Evolutionary conservation across 2,888 invertebrate genomes (phyloP).

Genomic region (Oithona nana): DNA sequence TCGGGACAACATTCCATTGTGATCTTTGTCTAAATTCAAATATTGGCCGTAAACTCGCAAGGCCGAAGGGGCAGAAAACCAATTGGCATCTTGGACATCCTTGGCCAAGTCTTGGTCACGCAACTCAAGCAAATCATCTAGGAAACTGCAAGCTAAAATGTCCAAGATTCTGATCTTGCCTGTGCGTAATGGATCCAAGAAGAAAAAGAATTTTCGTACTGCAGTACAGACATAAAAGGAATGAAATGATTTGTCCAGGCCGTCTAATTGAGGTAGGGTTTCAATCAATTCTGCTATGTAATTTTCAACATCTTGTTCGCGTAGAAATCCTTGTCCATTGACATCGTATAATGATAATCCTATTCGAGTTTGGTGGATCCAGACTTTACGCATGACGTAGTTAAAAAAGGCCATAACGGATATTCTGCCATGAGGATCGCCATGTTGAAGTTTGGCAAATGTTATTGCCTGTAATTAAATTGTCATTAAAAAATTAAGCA

Average conservation of each 20-base stretch:
- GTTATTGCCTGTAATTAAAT: conserved; percentile 51
- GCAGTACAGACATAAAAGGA: conserved; percentile 92
- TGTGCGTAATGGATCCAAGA: conserved; percentile 68
- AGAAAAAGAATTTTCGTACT: conserved; percentile 86
- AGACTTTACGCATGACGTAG: conserved; percentile 83
- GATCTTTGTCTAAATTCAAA: conserved; percentile 75
- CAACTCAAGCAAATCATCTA: conserved; percentile 75
- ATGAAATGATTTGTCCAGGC: conserved; percentile 76
- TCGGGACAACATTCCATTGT: conserved; percentile 86
- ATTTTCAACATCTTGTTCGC: conserved; percentile 76
- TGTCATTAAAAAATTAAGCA: conserved; percentile 17
- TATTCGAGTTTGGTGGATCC: conserved; percentile 83
- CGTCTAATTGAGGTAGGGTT: conserved; percentile 69
- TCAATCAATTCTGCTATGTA: conserved; percentile 85
- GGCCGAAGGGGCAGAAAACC: conserved; percentile 77
- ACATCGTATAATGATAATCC: conserved; percentile 81
- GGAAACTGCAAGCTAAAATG: conserved; percentile 70
- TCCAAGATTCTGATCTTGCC: conserved; percentile 76
- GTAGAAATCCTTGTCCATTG: conserved; percentile 70
- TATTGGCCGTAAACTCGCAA: conserved; percentile 70
- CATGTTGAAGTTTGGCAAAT: conserved; percentile 68
- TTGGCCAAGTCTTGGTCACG: conserved; percentile 64
- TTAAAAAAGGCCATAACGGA: conserved; percentile 78
- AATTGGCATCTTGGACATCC: conserved; percentile 65
- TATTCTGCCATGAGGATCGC: conserved; percentile 66